Conservation (phyloP, 1,140 invertebrate genomes). For the Xylocopa sonorina region DNA sequence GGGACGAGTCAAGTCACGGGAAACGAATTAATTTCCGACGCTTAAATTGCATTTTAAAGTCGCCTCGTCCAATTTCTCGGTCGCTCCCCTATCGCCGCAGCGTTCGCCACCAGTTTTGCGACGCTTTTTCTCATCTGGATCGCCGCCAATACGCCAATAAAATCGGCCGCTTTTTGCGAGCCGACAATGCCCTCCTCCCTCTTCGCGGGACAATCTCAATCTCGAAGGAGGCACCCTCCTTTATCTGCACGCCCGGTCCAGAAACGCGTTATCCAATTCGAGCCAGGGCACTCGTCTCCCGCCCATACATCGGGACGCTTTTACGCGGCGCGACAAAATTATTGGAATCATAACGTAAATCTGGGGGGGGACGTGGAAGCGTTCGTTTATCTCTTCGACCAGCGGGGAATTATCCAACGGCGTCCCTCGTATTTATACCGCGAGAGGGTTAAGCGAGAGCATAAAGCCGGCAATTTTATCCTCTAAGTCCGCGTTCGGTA, state of each 20-base stretch:
- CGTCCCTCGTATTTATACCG: slow-evolving; percentile 22
- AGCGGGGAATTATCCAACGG: slow-evolving; percentile 41
- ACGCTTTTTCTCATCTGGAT: slow-evolving; percentile 64
- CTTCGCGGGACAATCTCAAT: slow-evolving; percentile 54
- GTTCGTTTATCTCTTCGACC: slow-evolving; percentile 52
- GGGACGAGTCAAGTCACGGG: not conserved
- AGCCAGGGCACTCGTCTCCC: slow-evolving; percentile 1
- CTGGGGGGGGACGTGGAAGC: slow-evolving; percentile 14
- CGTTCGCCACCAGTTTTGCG: not conserved
- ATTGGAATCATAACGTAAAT: slow-evolving; percentile 67
- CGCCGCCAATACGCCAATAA: slow-evolving; percentile 67
- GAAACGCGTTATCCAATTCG: slow-evolving; percentile 39
- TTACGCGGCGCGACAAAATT: slow-evolving; percentile 54
- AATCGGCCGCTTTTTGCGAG: slow-evolving; percentile 63
- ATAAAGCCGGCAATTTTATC: slow-evolving; percentile 42
- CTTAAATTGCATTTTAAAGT: slow-evolving; percentile 68
- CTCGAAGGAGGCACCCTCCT: slow-evolving; percentile 44
- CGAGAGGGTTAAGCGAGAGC: slow-evolving; percentile 39
- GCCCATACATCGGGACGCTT: slow-evolving; percentile 34
- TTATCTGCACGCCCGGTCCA: slow-evolving; percentile 44
- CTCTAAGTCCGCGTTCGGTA: slow-evolving; percentile 18
- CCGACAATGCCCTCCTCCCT: slow-evolving; percentile 59
- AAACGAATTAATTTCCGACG: slow-evolving; percentile 62
- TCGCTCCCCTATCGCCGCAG: slow-evolving; percentile 22
- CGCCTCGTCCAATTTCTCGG: slow-evolving; percentile 2